These are phyloP conservation scores for Hiodon tergisus DNA, from an alignment of 2,113 vertebrate species.

Conservation along the genomic window DNA sequence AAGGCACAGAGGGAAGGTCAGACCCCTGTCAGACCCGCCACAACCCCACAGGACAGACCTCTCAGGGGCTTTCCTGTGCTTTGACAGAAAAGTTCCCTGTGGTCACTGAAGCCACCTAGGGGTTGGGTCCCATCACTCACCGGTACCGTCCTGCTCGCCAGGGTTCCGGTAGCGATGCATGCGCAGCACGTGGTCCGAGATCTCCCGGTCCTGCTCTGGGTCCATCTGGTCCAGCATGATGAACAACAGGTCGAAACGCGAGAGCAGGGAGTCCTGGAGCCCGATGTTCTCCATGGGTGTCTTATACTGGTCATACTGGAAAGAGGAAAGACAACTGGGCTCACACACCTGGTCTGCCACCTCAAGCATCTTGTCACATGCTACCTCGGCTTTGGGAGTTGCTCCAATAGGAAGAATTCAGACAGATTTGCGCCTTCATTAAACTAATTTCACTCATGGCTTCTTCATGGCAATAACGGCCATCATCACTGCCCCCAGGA, in stretches of 20 bases:
- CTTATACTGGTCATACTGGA: constrained; percentile 95
- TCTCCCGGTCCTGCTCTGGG: constrained; percentile 83
- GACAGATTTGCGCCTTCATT: too few species aligned
- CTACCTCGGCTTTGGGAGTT: background rate
- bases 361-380: background rate
- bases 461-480: too few species aligned
- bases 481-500: background rate
- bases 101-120: background rate
- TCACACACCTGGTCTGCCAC: background rate
- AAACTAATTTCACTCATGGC: too few species aligned
- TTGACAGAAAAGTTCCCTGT: too few species aligned
- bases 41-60: background rate
- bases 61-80: background rate
- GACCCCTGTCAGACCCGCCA: background rate
- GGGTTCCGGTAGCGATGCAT: constrained; percentile 91
- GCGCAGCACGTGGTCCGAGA: constrained; percentile 90
- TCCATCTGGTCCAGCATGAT: constrained; percentile 97
- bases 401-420: background rate
- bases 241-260: constrained; percentile 94
- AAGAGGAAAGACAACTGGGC: background rate
- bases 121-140: constrained; percentile 54
- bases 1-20: background rate
- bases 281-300: constrained; percentile 99
- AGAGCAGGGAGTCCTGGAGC: constrained; percentile 92
- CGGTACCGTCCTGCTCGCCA: constrained; percentile 85